A percentile compares a stretch with the other conserved stretches of the same genome.
phyloP scores from a whole-genome alignment of 2,113 vertebrate genomes.

The Ceyx margarethae region DNA sequence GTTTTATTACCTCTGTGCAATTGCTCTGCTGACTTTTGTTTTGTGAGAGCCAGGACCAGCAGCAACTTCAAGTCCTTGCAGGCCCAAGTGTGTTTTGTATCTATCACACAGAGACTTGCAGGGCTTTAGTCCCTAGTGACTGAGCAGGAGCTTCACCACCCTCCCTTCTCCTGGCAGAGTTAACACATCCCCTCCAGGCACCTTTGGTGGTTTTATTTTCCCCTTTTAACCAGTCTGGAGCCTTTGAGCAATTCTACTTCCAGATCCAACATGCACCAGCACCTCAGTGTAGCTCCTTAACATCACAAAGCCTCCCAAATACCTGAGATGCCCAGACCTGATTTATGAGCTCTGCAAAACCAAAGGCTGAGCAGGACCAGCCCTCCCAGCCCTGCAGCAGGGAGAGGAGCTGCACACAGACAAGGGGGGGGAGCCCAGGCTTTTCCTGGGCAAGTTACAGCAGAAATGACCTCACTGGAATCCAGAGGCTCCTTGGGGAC shows the following conservation, averaged over 20 bases:
- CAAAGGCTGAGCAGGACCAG: background rate
- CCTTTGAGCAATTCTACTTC: background rate
- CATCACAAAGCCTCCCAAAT: background rate
- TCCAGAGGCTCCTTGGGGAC: background rate
- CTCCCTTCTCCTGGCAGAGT: background rate
- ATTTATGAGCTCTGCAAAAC: background rate
- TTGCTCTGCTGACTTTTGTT: background rate
- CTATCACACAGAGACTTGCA: background rate
- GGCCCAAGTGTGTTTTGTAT: background rate
- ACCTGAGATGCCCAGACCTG: conserved; percentile 39
- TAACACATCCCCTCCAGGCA: background rate
- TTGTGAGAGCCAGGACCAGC: background rate
- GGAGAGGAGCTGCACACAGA: background rate
- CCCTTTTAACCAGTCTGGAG: background rate
- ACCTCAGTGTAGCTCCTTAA: background rate
- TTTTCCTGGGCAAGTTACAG: background rate
- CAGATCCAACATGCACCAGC: background rate
- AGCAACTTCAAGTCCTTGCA: background rate
- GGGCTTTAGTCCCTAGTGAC: background rate
- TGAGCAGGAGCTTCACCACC: background rate
- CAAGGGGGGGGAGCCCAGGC: background rate
- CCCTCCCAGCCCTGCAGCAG: background rate
- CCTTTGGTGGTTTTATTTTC: background rate
- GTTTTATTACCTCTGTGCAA: background rate
- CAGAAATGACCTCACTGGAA: background rate